Conservation (phyloP, 2,888 invertebrate genomes). For the Leptinotarsa juncta region DNA sequence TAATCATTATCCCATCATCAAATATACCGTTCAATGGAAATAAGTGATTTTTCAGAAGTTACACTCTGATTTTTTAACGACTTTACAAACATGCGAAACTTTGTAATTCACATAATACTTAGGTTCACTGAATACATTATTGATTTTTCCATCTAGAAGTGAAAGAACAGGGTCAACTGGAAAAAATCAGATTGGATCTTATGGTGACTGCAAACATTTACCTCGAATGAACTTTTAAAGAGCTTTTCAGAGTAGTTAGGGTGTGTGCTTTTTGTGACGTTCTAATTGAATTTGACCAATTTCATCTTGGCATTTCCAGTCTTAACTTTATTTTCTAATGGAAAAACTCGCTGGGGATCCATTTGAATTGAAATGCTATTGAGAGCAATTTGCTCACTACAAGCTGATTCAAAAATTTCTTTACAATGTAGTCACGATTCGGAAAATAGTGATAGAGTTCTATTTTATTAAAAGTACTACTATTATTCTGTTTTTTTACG, state of each 20-base stretch:
- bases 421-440: not conserved
- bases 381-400: not conserved
- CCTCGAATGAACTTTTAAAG: conserved; percentile 21
- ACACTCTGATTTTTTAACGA: too few species aligned
- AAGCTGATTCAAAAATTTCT: not conserved
- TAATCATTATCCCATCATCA: too few species aligned
- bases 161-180: not conserved
- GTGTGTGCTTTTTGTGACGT: conserved; percentile 5
- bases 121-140: not conserved
- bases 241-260: conserved; percentile 13
- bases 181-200: conserved; percentile 3
- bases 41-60: too few species aligned
- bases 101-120: not conserved
- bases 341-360: not conserved
- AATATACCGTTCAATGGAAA: too few species aligned
- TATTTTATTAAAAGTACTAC: not conserved
- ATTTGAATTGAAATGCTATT: not conserved
- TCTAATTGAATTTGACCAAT: conserved; percentile 32
- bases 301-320: conserved; percentile 21
- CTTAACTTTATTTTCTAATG: conserved; percentile 1
- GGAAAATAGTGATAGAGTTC: not conserved
- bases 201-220: conserved; percentile 16
- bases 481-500: too few species aligned
- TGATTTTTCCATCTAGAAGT: not conserved
- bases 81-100: not conserved